phyloP scores from a whole-genome alignment of 2,888 invertebrate species.

The Morinoia aosen region DNA sequence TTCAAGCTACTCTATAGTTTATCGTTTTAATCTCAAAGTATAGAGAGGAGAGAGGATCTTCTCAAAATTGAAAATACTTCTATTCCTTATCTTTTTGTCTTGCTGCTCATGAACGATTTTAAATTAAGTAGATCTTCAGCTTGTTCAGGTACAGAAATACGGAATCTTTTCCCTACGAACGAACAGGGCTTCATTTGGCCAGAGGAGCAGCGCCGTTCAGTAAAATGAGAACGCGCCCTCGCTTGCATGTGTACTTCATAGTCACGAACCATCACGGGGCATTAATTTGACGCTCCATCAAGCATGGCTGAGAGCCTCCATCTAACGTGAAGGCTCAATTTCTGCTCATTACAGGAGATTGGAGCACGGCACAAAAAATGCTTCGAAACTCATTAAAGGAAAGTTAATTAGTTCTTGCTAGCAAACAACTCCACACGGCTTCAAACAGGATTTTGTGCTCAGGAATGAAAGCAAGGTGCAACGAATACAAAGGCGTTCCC shows the following conservation, averaged over 20 bases:
- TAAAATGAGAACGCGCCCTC: background rate
- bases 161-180: background rate
- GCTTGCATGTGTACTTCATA: background rate
- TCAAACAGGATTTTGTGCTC: background rate
- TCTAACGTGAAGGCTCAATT: background rate
- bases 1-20: no score
- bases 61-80: no score
- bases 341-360: conserved; percentile 7
- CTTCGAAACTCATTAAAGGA: conserved; percentile 17
- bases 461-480: background rate
- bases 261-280: background rate
- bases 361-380: background rate
- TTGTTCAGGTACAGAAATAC: background rate
- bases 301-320: background rate
- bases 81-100: no score
- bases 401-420: background rate
- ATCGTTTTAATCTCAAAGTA: no score
- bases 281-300: background rate
- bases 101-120: no score
- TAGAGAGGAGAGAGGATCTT: no score
- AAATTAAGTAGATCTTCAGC: background rate
- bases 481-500: background rate
- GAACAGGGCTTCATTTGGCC: background rate
- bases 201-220: background rate
- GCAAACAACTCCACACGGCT: background rate